Evolutionary conservation across 2,888 invertebrate genomes (phyloP).

Genomic region (Eupithecia dodoneata): DNA sequence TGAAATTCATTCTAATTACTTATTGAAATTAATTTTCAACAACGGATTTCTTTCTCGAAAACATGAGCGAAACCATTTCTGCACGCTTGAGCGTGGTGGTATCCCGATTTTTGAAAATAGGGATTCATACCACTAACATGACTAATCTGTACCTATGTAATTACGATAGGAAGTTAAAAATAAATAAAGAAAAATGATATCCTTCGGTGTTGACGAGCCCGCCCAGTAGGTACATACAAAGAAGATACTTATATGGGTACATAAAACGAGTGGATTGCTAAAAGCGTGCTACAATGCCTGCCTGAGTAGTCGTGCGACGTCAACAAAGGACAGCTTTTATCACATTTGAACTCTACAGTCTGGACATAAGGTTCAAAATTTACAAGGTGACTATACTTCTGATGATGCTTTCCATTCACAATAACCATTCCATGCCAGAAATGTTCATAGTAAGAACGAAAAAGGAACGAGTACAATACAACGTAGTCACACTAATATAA

Average conservation of each 20-base stretch:
- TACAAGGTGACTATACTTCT: constrained; percentile 21
- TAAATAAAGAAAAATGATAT: background rate
- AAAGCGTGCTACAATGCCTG: constrained; percentile 45
- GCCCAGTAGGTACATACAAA: constrained; percentile 31
- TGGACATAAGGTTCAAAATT: constrained; percentile 32
- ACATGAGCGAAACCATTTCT: background rate
- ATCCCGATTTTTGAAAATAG: background rate
- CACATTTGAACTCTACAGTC: constrained; percentile 31
- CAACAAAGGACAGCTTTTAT: constrained; percentile 27
- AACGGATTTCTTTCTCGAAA: background rate
- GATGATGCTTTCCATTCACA: constrained; percentile 38
- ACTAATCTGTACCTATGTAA: background rate
- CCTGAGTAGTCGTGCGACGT: constrained; percentile 36
- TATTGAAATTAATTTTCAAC: background rate
- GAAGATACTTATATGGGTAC: background rate
- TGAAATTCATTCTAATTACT: no score
- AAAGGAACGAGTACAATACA: constrained; percentile 5
- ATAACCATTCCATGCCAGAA: constrained; percentile 39
- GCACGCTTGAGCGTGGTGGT: background rate
- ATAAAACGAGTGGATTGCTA: constrained; percentile 43
- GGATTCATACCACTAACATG: background rate
- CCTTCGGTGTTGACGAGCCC: constrained; percentile 17
- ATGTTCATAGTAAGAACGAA: constrained; percentile 31
- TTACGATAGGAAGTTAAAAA: no score
- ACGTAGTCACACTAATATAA: constrained; percentile 2